Evolutionary conservation across 2,113 vertebrate species (phyloP), one percentile per base, ranked within the genome.

Genomic region (Lonchura striata): DNA sequence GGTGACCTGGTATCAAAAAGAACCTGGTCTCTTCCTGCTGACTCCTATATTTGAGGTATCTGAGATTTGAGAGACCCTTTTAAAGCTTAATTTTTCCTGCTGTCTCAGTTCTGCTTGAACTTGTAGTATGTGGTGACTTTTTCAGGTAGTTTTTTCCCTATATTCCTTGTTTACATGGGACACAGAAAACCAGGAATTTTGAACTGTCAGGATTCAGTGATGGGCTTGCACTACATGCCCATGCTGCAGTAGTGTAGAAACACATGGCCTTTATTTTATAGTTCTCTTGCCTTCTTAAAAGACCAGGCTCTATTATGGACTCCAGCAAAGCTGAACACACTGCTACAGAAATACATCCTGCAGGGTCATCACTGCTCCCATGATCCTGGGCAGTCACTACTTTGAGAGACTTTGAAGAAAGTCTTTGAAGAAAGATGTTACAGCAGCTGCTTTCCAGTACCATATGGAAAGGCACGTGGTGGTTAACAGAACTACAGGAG

Each of bases 381-480:
- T 7, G 20, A 39, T 33, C 3, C 21, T 12, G 5, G 28, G 2
- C 28, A 33, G 39, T 5, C 2, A 3, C 31, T 11, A 28, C 17
- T 50, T 37, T 2, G 12, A 19, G 10, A 35, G 18, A 20, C 21
- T 20, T n/a, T 13, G 9, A 35, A 39, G n/a, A 33, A 37, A 14
- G 10, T n/a, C n/a, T n/a, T n/a, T 13, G 9, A 35, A 39, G n/a
- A 33, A 37, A 14, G 10, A 11, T 4, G 33, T 37, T 20, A 41
- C 11, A 14, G 0, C 0, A 0, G 16, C 44, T 64, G 2, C 39
- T 53, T 24, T 69, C 57, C 39, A 68, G 21, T 18, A 11, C 39
- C 2, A 1, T 7, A 11, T 0, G 9, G 41, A 28, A 70, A 46
- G 25, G 46, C 35, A 60, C 11, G 23, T 2, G 41, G 13, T 6